A percentile compares a stretch with the other conserved stretches of the same genome.
Evolutionary conservation across 2,113 vertebrate species (phyloP).

Genomic region (Strix uralensis): DNA sequence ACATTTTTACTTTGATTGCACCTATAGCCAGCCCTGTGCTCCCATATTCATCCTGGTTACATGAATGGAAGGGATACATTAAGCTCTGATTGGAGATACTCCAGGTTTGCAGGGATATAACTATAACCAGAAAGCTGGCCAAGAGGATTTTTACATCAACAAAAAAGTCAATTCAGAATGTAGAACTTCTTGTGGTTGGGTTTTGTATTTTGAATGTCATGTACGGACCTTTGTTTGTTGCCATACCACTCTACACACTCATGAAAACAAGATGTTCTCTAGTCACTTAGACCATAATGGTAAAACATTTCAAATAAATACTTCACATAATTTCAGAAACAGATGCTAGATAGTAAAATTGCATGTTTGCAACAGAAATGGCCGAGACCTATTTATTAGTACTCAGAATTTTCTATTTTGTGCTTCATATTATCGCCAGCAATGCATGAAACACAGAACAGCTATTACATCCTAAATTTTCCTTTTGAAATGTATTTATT

Average conservation of each 20-base stretch:
- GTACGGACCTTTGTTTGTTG: slow-evolving; percentile 57
- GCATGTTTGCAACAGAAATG: not conserved
- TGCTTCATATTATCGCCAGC: not conserved
- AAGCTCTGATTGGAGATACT: not conserved
- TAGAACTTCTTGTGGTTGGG: slow-evolving; percentile 17
- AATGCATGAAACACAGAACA: not conserved
- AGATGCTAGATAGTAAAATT: slow-evolving; percentile 49
- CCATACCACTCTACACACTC: slow-evolving; percentile 42
- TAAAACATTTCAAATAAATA: slow-evolving; percentile 64
- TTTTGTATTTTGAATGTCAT: slow-evolving; percentile 44
- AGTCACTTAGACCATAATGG: slow-evolving; percentile 24
- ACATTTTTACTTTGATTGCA: not conserved
- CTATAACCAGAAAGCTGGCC: not conserved
- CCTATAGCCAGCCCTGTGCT: not conserved
- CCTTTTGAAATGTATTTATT: not conserved
- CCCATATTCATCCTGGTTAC: not conserved
- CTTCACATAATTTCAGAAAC: slow-evolving; percentile 63
- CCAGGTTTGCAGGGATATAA: not conserved
- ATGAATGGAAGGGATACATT: not conserved
- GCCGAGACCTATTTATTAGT: not conserved
- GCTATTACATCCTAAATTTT: not conserved
- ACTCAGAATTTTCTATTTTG: not conserved
- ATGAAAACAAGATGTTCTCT: slow-evolving; percentile 73
- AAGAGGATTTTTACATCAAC: not conserved
- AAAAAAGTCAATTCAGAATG: not conserved